Evolutionary conservation across 2,797 vertebrate species (phyloP).

Genomic region (Diplodus puntazzo): DNA sequence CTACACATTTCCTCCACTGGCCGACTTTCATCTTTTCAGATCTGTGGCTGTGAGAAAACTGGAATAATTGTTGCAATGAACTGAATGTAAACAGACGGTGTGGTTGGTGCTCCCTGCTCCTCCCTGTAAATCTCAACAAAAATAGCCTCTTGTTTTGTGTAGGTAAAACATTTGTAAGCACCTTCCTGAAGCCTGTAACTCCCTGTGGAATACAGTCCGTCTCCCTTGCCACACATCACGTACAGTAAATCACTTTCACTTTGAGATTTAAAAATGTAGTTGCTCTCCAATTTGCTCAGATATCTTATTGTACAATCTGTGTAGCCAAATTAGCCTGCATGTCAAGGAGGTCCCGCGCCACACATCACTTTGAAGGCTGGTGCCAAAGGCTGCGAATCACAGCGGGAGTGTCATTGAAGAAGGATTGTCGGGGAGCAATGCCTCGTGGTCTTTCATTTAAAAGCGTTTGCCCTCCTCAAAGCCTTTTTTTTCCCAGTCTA

Average conservation of each 20-base stretch:
- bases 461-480: slow-evolving; percentile 67
- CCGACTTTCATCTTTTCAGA: slow-evolving; percentile 36
- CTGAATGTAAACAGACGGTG: slow-evolving; percentile 39
- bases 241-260: slow-evolving; percentile 28
- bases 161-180: slow-evolving; percentile 17
- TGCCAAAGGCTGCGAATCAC: slow-evolving; percentile 59
- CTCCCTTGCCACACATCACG: slow-evolving; percentile 29
- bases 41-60: slow-evolving; percentile 20
- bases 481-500: slow-evolving; percentile 42
- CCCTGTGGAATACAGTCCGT: slow-evolving; percentile 9
- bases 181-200: slow-evolving; percentile 2
- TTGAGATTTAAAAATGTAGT: slow-evolving; percentile 24
- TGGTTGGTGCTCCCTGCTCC: neutral
- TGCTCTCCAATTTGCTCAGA: slow-evolving; percentile 35
- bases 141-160: slow-evolving; percentile 7
- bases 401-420: slow-evolving; percentile 57
- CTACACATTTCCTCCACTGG: slow-evolving; percentile 11
- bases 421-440: slow-evolving; percentile 41
- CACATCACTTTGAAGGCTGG: slow-evolving; percentile 52
- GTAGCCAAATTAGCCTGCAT: slow-evolving; percentile 58
- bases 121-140: slow-evolving; percentile 10
- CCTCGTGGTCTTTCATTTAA: slow-evolving; percentile 61
- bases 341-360: slow-evolving; percentile 48
- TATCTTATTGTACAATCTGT: slow-evolving; percentile 29
- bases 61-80: slow-evolving; percentile 40